Conservation (phyloP, 1,140 invertebrate genomes). For the Parapsyche elsis region DNA sequence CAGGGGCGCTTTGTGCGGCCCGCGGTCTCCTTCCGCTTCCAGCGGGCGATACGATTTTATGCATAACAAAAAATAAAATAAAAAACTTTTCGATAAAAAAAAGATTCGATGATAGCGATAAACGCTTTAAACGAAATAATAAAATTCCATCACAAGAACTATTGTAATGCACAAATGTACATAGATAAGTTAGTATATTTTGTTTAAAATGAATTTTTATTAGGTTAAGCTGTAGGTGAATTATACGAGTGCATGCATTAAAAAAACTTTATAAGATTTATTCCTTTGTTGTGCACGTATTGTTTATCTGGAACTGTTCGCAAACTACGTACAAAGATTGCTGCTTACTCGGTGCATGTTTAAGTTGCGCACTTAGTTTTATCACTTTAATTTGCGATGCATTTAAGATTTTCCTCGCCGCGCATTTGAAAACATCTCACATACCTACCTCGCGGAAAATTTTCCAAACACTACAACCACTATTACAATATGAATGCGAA, state of each 20-base stretch:
- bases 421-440: not conserved
- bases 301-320: conserved; percentile 30
- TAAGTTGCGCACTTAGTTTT: conserved; percentile 17
- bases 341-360: conserved; percentile 22
- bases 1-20: not conserved
- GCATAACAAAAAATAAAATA: not conserved
- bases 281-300: conserved; percentile 32
- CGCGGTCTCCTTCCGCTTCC: not conserved
- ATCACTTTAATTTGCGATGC: conserved; percentile 31
- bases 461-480: not conserved
- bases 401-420: conserved; percentile 28
- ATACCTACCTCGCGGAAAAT: not conserved
- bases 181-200: not conserved
- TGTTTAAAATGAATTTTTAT: not conserved
- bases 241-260: not conserved
- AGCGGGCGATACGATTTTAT: not conserved
- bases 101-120: not conserved
- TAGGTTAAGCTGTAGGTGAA: not conserved
- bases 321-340: conserved; percentile 30
- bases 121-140: too few species aligned
- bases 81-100: not conserved
- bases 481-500: not conserved
- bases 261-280: conserved; percentile 18
- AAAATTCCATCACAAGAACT: too few species aligned
- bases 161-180: too few species aligned